Base-by-base conservation (phyloP, 2,888 invertebrate genomes). In the Scelioninae gen. 1 region DNA sequence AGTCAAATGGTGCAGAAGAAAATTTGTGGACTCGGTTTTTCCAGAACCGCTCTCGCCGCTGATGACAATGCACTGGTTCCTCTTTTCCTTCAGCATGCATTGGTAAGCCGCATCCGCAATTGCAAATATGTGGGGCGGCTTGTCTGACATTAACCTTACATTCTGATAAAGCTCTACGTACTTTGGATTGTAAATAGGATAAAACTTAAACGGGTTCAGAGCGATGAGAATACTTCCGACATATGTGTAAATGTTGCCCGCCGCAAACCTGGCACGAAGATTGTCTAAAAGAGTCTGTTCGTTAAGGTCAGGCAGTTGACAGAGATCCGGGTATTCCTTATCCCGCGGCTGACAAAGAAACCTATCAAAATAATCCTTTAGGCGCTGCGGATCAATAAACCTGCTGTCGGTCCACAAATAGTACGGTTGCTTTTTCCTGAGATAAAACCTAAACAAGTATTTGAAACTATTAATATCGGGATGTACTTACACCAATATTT, bases 181-280 rank as follows among this genome's bases (percentile, higher is more conserved):
- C 93, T 98, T 98, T 56, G 98, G 98, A 93, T 98, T 98, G 94
- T 98, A 99, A 87, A 99, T 98, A 23, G 98, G 98, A 93, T 98
- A 98, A 93, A 98, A 98, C 93, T 96, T 96, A 93, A 98, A 98
- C 10, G 96, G 96, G 92, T 98, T 98, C 85, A 98, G 96, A 65
- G 98, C 98, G 89, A 99, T 98, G 78, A 99, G 94, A 91, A 99
- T 98, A 71, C 97, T 97, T 68, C 98, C 98, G 86, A 98, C 98
- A 90, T 98, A 98, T 9, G 98, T 98, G 93, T 98, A 98, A 89
- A 98, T 98, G 93, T 98, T 97, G 58, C 98, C 97, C 87, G 96
- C 96, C 76, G 95, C 95, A 93, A 98, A 98, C 88, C 98, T 94
- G 85, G 96, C 96, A 87, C 96, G 94, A 85, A 99, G 94, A 94